phyloP scores from a whole-genome alignment of 1,140 invertebrate species.

The Macrobrachium nipponense region DNA sequence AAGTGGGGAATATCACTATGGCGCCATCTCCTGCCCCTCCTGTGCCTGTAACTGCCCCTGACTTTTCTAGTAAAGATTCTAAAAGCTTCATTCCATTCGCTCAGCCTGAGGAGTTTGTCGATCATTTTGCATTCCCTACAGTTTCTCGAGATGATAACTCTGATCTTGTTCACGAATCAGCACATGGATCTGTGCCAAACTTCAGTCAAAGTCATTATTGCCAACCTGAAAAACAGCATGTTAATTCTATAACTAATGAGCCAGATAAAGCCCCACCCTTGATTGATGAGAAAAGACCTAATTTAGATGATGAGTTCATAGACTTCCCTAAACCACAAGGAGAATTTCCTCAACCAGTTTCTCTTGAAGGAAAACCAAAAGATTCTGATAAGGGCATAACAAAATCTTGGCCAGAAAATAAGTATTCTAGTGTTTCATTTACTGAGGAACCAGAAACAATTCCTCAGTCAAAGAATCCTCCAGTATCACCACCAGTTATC shows the following conservation, averaged over 20 bases:
- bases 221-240: constrained; percentile 5
- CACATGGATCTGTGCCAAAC: not conserved
- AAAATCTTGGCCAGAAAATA: constrained; percentile 23
- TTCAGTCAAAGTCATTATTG: not conserved
- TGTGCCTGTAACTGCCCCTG: constrained; percentile 31
- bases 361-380: not conserved
- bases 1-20: not conserved
- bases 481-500: not conserved
- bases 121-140: constrained; percentile 30
- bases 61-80: constrained; percentile 19
- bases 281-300: not conserved
- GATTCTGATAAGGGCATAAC: not conserved
- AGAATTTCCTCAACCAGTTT: constrained; percentile 21
- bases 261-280: constrained; percentile 10
- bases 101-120: constrained; percentile 30
- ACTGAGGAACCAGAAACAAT: not conserved
- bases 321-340: constrained; percentile 25
- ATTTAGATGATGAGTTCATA: not conserved
- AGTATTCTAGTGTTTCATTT: not conserved
- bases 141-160: too few species aligned
- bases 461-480: not conserved
- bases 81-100: constrained; percentile 23
- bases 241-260: constrained; percentile 1
- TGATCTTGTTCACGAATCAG: not conserved
- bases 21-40: constrained; percentile 17